Base-by-base conservation (phyloP, 2,888 invertebrate genomes). In the Lepas anatifera region DNA sequence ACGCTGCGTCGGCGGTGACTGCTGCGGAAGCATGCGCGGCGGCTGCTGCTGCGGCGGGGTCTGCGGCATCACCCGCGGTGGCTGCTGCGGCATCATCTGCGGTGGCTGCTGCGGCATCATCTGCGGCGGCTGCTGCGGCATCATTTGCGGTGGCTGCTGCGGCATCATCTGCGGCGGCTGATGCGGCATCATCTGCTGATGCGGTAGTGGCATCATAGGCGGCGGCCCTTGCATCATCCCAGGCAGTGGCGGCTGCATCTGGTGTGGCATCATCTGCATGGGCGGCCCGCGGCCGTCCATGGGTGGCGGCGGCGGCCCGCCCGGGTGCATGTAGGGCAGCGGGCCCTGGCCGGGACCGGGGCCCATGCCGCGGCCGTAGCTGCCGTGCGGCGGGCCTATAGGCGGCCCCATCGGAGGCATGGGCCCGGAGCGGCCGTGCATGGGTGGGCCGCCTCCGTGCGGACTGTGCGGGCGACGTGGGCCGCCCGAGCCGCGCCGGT, bases 241-340 rank as follows among this genome's bases (percentile, higher is more conserved):
- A 32, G 35, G 77, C 67, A 78, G 78, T 13, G 77, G 78, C 35
- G 78, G 78, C 13, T 70, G 73, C 39, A 63, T 48, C 27, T 50
- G n/a, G n/a, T n/a, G 43, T 18, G 69, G 29, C 64, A 39, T 11
- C 39, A 25, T 37, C 70, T 69, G 84, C n/a, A n/a, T n/a, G n/a
- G n/a, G n/a, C n/a, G n/a, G n/a, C n/a, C n/a, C n/a, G n/a, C n/a
- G n/a, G n/a, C n/a, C n/a, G n/a, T n/a, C n/a, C n/a, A n/a, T n/a
- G 81, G 96, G 95, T 67, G 95, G 95, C 39, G 95, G 81, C 52
- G 75, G 81, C 52, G 75, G 63, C 35, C 63, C 35, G 63, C 18
- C 35, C 32, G 64, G 58, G 10, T 58, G 58, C 1, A 7, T 18
- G n/a, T 43, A 29, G n/a, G n/a, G n/a, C n/a, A n/a, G n/a, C n/a